A percentile compares a stretch with the other conserved stretches of the same genome.
phyloP scores from a whole-genome alignment of 2,888 invertebrate genomes.

The Euzetes globulus region DNA sequence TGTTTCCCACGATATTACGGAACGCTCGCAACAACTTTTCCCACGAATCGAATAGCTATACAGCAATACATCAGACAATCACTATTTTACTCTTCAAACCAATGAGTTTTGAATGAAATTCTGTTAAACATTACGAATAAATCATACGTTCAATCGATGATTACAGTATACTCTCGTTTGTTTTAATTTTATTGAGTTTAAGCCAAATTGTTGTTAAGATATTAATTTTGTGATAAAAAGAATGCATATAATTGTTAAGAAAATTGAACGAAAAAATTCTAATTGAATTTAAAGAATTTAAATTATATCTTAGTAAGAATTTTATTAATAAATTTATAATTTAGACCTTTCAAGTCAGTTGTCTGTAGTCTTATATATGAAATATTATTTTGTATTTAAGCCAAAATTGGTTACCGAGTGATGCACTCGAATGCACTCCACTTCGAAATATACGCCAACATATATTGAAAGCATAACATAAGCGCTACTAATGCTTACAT shows the following conservation, averaged over 20 bases:
- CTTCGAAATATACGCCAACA: background rate
- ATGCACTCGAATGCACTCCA: constrained; percentile 13
- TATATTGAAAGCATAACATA: background rate
- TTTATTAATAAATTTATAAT: background rate
- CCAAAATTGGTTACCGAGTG: background rate
- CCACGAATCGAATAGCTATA: constrained; percentile 23
- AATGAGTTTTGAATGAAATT: background rate
- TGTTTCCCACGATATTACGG: constrained; percentile 22
- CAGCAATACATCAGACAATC: background rate
- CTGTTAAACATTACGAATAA: background rate
- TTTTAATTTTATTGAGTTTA: background rate
- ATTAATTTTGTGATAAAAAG: background rate
- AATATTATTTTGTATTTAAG: background rate
- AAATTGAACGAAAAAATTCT: background rate
- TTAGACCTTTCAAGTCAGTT: background rate
- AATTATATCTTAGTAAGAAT: too few relatives aligned
- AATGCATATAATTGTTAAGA: background rate
- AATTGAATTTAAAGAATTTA: background rate
- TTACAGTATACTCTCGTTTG: background rate
- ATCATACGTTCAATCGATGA: background rate
- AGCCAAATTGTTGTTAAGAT: background rate
- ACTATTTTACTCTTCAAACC: background rate
- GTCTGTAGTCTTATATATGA: background rate
- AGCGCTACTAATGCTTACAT: constrained; percentile 12
- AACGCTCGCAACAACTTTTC: constrained; percentile 19